These are phyloP conservation scores for Coranthus polyacanthus DNA, from an alignment of 2,797 vertebrate genomes.

Conservation along the genomic window DNA sequence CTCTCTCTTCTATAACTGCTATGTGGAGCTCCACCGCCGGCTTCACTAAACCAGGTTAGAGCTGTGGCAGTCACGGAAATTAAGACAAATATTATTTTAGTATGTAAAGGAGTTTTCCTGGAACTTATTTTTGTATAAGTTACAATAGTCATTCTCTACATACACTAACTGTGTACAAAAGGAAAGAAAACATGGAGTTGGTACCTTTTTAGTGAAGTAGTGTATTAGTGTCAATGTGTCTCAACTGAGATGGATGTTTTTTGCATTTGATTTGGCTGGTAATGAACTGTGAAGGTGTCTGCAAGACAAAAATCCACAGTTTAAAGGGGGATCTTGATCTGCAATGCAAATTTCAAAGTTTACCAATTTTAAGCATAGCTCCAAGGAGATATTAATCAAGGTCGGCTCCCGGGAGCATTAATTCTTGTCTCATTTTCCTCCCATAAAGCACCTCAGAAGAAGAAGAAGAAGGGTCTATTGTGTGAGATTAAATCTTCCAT, in stretches of 20 bases:
- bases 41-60: constrained; percentile 35
- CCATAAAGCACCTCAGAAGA: constrained; percentile 85
- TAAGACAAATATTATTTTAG: constrained; percentile 42
- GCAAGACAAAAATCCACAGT: constrained; percentile 76
- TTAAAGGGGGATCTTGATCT: constrained; percentile 84
- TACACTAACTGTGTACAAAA: constrained; percentile 2
- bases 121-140: background rate
- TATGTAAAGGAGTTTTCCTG: constrained; percentile 21
- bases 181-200: constrained; percentile 12
- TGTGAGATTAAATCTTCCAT: constrained; percentile 89
- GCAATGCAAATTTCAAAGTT: constrained; percentile 86
- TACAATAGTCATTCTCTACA: constrained; percentile 2
- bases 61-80: constrained; percentile 27
- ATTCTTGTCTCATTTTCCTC: constrained; percentile 88
- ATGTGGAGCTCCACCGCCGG: constrained; percentile 32
- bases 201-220: constrained; percentile 19
- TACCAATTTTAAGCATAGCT: constrained; percentile 85
- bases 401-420: constrained; percentile 85
- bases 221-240: constrained; percentile 20
- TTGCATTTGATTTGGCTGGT: constrained; percentile 87
- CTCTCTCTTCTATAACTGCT: constrained; percentile 39
- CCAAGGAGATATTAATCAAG: constrained; percentile 90
- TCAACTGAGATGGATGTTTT: constrained; percentile 80
- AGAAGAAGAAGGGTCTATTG: constrained; percentile 82
- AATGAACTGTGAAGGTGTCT: constrained; percentile 92